Base-by-base conservation (phyloP, 2,888 invertebrate genomes). In the Diabrotica balteata region DNA sequence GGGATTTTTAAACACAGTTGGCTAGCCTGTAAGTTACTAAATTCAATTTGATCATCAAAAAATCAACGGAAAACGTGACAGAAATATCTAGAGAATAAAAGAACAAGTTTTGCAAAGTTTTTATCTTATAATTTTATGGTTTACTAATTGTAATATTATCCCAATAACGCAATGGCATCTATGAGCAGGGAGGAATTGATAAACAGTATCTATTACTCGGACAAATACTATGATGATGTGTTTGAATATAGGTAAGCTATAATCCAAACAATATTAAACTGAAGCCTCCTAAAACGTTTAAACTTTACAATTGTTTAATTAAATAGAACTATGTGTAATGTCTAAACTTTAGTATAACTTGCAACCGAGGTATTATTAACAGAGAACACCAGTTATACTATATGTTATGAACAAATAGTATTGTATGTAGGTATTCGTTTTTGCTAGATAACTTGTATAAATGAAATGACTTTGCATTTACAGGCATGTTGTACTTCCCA, bases 401-500 rank as follows among this genome's bases (percentile, higher is more conserved):
- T 32, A 32, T 32, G 4, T 4, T 32, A 32, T 32, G 32, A 32
- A 32, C 32, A 32, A 32, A 32, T 32, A 32, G 5, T 32, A 5
- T 32, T 32, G 5, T 32, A 4, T 32, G 32, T 4, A 32, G 32
- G 3, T 32, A 32, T 32, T 32, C 32, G 32, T 32, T 32, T 17
- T 32, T 32, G 32, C 4, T 32, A 2, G 32, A 32, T 32, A 32
- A 32, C 32, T 32, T 32, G 32, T 32, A 32, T 32, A 32, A 32
- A 32, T 32, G 5, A 32, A 32, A 32, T 32, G 32, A 32, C 4
- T 32, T 32, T 32, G 32, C 32, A 32, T 32, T 32, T 45, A 54
- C 72, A 98, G 98, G 82, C 98, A 98, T 88, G 97, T 98, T 55
- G 93, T 96, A 68, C 85, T 98, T 70, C 96, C 97, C 0, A 96